Evolutionary conservation across 1,140 invertebrate genomes (phyloP).

Genomic region (Oscheius sp.): DNA sequence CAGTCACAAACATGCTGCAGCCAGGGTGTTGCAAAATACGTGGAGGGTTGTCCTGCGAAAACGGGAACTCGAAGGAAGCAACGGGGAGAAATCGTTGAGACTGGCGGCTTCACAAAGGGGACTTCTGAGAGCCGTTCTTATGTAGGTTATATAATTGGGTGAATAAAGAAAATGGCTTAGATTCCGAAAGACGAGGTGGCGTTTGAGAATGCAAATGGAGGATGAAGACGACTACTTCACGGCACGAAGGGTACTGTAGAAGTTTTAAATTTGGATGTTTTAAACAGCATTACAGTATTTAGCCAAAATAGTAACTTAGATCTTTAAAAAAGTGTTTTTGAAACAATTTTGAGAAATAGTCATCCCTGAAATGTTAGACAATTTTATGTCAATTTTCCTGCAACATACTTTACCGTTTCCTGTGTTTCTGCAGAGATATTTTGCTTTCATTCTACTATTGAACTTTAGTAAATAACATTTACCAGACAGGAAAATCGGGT

Average conservation of each 20-base stretch:
- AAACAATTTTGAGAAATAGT: too few relatives aligned
- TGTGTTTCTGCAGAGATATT: too few relatives aligned
- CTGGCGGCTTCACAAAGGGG: slow-evolving; percentile 45
- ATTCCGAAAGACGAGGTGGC: slow-evolving; percentile 51
- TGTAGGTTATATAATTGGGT: slow-evolving; percentile 31
- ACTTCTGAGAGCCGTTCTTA: slow-evolving; percentile 45
- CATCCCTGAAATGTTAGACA: too few relatives aligned
- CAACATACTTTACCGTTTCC: too few relatives aligned
- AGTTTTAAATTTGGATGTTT: too few relatives aligned
- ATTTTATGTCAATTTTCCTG: too few relatives aligned
- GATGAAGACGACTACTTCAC: slow-evolving; percentile 50
- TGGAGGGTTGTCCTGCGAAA: slow-evolving; percentile 48
- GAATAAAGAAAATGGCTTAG: slow-evolving; percentile 42
- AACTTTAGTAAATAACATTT: too few relatives aligned
- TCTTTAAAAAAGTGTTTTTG: too few relatives aligned
- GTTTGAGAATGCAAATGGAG: slow-evolving; percentile 45
- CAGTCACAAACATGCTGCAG: slow-evolving; percentile 54
- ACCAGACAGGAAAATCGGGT: too few relatives aligned
- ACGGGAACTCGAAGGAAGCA: slow-evolving; percentile 39
- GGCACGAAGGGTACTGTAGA: slow-evolving; percentile 16
- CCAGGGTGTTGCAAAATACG: slow-evolving; percentile 51
- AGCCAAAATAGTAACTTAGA: too few relatives aligned
- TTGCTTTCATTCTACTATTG: too few relatives aligned
- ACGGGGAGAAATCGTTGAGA: slow-evolving; percentile 27
- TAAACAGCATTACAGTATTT: too few relatives aligned